These are phyloP conservation scores for Verasper variegatus DNA, from an alignment of 2,113 vertebrate species.

Conservation along the genomic window DNA sequence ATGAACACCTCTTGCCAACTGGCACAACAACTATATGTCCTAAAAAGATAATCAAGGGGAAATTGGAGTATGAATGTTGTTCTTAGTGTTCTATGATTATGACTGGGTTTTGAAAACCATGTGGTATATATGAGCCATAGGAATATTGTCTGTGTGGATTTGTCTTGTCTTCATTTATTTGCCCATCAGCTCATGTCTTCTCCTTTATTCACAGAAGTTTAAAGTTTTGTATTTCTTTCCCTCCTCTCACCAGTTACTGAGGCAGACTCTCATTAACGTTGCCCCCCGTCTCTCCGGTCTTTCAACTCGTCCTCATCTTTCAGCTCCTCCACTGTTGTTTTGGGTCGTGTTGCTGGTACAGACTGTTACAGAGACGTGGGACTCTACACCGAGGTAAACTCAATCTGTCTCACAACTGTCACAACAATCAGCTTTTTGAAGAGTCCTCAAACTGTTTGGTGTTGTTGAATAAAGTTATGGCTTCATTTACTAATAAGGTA, in stretches of 20 bases:
- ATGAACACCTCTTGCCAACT: too few species aligned
- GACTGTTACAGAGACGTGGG: slow-evolving; percentile 86
- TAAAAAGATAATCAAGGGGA: too few species aligned
- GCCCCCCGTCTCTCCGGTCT: slow-evolving; percentile 15
- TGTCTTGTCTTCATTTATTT: background rate
- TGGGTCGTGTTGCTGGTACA: slow-evolving; percentile 85
- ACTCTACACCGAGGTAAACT: slow-evolving; percentile 77
- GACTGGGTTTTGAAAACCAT: too few species aligned
- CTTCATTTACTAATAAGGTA: too few species aligned
- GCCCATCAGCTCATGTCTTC: too few species aligned
- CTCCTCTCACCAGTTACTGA: background rate
- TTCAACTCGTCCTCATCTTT: slow-evolving; percentile 34
- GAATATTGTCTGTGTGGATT: background rate
- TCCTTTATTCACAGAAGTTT: too few species aligned
- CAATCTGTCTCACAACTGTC: background rate
- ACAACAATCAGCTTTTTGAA: background rate
- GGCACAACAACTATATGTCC: too few species aligned
- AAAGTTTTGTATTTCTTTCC: too few species aligned
- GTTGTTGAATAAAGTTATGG: too few species aligned
- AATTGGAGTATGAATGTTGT: too few species aligned
- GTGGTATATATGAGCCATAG: background rate
- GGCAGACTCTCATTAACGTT: slow-evolving; percentile 28
- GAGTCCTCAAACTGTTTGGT: too few species aligned
- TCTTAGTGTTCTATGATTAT: too few species aligned
- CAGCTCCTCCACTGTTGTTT: slow-evolving; percentile 84